A percentile compares a stretch with the other conserved stretches of the same genome.
These are phyloP conservation scores for Crotalus tigris DNA, from an alignment of 2,113 vertebrate species.

Conservation along the genomic window DNA sequence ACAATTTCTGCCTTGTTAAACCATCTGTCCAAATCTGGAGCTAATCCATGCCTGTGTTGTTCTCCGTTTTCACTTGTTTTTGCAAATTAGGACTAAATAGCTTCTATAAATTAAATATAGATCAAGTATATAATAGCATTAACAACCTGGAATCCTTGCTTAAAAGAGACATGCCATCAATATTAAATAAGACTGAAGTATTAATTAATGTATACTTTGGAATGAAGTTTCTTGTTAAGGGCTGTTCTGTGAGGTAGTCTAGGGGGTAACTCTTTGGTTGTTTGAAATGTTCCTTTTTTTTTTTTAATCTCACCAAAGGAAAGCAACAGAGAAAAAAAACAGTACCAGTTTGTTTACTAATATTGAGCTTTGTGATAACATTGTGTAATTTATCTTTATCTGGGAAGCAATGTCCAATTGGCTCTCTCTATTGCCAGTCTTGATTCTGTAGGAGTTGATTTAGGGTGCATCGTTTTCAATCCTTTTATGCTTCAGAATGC, in stretches of 20 bases:
- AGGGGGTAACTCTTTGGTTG: not conserved
- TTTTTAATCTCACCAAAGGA: conserved; percentile 10
- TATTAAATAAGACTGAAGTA: not conserved
- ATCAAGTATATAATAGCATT: not conserved
- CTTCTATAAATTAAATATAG: not conserved
- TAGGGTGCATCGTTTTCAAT: conserved; percentile 28
- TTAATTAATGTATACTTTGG: not conserved
- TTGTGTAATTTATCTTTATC: not conserved
- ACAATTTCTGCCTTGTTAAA: not conserved
- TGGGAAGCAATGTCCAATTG: conserved; percentile 23
- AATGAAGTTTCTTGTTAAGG: not conserved
- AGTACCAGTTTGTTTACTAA: conserved; percentile 31
- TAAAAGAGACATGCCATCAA: not conserved
- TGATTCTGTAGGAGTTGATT: conserved; percentile 31
- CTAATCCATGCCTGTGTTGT: not conserved
- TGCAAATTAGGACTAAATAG: not conserved
- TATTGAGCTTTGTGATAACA: conserved; percentile 34
- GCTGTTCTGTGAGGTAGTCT: not conserved
- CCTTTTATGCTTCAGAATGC: conserved; percentile 40
- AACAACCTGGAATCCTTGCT: not conserved
- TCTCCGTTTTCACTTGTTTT: not conserved
- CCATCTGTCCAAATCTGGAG: not conserved
- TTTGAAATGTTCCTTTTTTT: not conserved
- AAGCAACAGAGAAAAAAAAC: not conserved
- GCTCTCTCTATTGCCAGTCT: conserved; percentile 22